Base-by-base conservation (phyloP, 2,888 invertebrate species). In the Heterodera filipjevi region DNA sequence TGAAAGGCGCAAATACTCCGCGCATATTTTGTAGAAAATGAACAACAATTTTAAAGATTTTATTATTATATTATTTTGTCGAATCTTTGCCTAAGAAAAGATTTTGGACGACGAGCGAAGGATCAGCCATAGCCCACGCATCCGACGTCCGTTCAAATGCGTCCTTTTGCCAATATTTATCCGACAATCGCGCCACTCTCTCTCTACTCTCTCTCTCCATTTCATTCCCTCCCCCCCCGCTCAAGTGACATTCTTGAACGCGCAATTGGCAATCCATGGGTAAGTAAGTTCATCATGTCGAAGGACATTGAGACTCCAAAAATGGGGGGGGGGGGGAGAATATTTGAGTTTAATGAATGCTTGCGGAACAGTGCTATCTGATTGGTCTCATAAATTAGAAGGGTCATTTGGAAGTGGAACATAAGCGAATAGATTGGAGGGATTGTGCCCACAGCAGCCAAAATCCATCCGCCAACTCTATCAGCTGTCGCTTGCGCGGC, bases 211-310 rank as follows among this genome's bases (percentile, higher is more conserved):
- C 53, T 22, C 59, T 59, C 59, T 59, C 59, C n/a, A 59, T 59
- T 59, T 59, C 59, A 59, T 6, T 27, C 59, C 39, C 39, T 12
- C 39, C 39, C 39, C 39, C 39, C 22, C 59, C 59, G 59, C 59
- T 59, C 59, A 59, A 59, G 59, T 59, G 59, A 8, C n/a, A n/a
- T 59, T 59, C 59, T 59, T 59, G 59, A 59, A 59, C 59, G 27
- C n/a, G 59, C 59, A 59, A 53, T 59, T 59, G 59, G 59, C 59
- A 59, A 59, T 27, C 59, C 22, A 59, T 22, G 19, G 59, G 59
- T 39, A 39, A 39, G 27, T n/a, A 59, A 27, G n/a, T 59, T n/a
- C 59, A 10, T 27, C 59, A 59, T 19, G 27, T 27, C 59, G n/a
- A 59, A 59, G 59, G 59, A 59, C 59, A 59, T 12, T 3, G 59